Percentiles rank a stretch among this genome's conserved stretches.
Evolutionary conservation across 2,797 vertebrate species (phyloP).

Genomic region (Apogon talboti): DNA sequence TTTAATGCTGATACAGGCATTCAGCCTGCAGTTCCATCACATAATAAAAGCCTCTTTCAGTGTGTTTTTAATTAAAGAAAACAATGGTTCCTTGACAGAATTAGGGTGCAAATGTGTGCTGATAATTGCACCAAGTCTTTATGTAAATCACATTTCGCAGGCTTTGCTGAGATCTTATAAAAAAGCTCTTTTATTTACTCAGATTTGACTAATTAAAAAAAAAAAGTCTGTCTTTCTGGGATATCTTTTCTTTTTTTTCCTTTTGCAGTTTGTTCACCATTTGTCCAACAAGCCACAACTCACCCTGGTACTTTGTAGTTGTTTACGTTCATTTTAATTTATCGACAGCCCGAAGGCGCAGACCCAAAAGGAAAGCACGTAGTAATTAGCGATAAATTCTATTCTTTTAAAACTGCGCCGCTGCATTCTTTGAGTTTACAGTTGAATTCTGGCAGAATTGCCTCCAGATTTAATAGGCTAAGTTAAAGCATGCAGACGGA

Average conservation of each 20-base stretch:
- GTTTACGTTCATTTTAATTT: constrained; percentile 30
- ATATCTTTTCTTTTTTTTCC: constrained; percentile 5
- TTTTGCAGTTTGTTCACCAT: constrained; percentile 16
- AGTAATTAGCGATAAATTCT: constrained; percentile 33
- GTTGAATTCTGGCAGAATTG: constrained; percentile 18
- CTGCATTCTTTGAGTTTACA: constrained; percentile 35
- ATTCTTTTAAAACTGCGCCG: constrained; percentile 14
- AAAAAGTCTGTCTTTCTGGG: constrained; percentile 5
- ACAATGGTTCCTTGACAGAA: constrained; percentile 33
- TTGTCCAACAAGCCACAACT: constrained; percentile 30
- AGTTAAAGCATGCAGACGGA: constrained; percentile 29
- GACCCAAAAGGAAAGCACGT: constrained; percentile 16
- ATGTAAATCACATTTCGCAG: constrained; percentile 20
- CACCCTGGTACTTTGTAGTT: constrained; percentile 12
- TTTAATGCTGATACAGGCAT: constrained; percentile 5
- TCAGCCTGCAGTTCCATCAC: constrained; percentile 3
- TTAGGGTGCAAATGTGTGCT: constrained; percentile 16
- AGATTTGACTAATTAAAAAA: constrained; percentile 44
- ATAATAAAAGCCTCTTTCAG: constrained; percentile 19
- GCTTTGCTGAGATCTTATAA: constrained; percentile 6
- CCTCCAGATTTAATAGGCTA: constrained; percentile 45
- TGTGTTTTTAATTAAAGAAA: constrained; percentile 55
- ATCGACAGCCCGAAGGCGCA: constrained; percentile 2
- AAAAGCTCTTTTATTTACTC: constrained; percentile 40
- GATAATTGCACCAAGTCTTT: constrained; percentile 36